A percentile compares a stretch with the other conserved stretches of the same genome.
Conservation (phyloP, 2,888 invertebrate genomes). For the Drosophila prolongata region DNA sequence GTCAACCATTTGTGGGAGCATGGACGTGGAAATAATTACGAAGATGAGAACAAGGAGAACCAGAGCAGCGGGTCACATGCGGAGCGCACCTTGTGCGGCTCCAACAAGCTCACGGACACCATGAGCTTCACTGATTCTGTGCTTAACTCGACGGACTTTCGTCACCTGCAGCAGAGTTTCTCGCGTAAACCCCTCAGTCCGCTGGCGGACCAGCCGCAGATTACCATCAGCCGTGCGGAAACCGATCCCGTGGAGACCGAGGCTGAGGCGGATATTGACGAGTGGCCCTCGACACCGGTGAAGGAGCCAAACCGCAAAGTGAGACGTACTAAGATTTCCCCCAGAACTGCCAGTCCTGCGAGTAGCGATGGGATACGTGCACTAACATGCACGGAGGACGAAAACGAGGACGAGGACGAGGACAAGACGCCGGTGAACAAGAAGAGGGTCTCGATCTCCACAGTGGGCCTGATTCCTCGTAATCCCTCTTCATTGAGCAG, state of each 20-base stretch:
- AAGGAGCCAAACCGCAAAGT: conserved; percentile 65
- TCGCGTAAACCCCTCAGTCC: conserved; percentile 79
- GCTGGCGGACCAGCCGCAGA: conserved; percentile 62
- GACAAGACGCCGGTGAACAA: conserved; percentile 69
- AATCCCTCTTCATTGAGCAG: conserved; percentile 71
- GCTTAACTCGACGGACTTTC: conserved; percentile 77
- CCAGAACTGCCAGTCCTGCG: conserved; percentile 52
- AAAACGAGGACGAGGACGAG: conserved; percentile 25
- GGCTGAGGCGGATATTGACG: conserved; percentile 80
- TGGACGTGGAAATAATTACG: conserved; percentile 26
- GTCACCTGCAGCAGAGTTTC: conserved; percentile 63
- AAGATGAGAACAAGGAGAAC: conserved; percentile 75
- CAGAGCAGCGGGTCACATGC: conserved; percentile 14
- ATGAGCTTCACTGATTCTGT: conserved; percentile 82
- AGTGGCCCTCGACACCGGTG: conserved; percentile 78
- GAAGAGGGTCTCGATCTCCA: conserved; percentile 29
- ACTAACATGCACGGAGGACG: conserved; percentile 50
- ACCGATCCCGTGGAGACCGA: conserved; percentile 44
- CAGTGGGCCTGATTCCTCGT: conserved; percentile 12
- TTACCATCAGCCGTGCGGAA: conserved; percentile 47
- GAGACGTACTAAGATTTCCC: conserved; percentile 71
- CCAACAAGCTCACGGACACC: conserved; percentile 70
- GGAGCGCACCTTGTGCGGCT: conserved; percentile 55
- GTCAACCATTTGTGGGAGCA: conserved; percentile 67
- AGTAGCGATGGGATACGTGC: conserved; percentile 58